Percentiles rank a stretch among this genome's conserved stretches.
phyloP scores from a whole-genome alignment of 2,888 invertebrate genomes.

The Hesperia comma region DNA sequence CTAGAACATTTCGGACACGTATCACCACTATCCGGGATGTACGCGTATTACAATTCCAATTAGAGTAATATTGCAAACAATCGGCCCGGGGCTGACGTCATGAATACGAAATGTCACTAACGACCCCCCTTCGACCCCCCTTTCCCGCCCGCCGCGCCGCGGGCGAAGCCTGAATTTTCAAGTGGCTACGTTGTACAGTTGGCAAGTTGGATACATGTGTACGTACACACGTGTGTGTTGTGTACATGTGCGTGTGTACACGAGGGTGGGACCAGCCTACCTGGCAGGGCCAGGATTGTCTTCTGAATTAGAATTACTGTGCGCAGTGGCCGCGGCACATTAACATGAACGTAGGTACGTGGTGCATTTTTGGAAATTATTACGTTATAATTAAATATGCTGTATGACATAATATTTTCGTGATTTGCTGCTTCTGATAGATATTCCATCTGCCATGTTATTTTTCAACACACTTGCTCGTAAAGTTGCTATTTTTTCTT shows the following conservation, averaged over 20 bases:
- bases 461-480: too few species aligned
- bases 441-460: too few species aligned
- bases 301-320: conserved; percentile 26
- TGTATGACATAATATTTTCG: too few species aligned
- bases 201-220: conserved; percentile 50
- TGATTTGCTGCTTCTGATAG: too few species aligned
- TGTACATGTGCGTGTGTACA: conserved; percentile 18
- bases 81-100: conserved; percentile 80
- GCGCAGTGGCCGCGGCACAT: not conserved
- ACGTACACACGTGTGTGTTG: conserved; percentile 24
- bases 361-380: not conserved
- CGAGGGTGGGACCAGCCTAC: conserved; percentile 16
- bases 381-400: not conserved
- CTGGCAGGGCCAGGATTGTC: conserved; percentile 20
- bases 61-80: conserved; percentile 84
- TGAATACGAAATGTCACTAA: conserved; percentile 84
- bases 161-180: conserved; percentile 77
- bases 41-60: conserved; percentile 82
- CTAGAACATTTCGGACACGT: conserved; percentile 58
- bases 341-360: not conserved
- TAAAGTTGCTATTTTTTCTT: too few species aligned
- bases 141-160: conserved; percentile 48
- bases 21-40: conserved; percentile 61
- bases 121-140: conserved; percentile 75
- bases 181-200: conserved; percentile 62